These are phyloP conservation scores for Styela plicata DNA, from an alignment of 23 tunicate species.

Conservation along the genomic window DNA sequence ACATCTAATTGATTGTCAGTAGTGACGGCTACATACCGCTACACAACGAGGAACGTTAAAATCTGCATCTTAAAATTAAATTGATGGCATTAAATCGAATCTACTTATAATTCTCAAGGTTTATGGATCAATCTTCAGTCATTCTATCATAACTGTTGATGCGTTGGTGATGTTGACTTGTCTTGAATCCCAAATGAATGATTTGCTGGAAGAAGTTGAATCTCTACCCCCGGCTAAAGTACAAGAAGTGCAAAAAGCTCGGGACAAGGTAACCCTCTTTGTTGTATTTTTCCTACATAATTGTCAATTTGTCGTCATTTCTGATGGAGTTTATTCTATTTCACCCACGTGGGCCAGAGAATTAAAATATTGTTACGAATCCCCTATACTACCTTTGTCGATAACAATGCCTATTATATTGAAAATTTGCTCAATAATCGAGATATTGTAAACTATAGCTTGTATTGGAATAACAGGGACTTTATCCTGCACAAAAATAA, in stretches of 20 bases:
- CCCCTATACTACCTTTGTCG: no score
- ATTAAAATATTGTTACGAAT: no score
- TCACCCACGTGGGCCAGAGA: no score
- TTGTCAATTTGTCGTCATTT: no score
- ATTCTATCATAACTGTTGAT: conserved; percentile 55
- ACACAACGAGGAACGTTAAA: background rate
- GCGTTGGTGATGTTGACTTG: conserved; percentile 71
- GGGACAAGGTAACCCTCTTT: conserved; percentile 65
- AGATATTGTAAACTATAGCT: no score
- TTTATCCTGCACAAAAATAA: no score
- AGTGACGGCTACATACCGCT: background rate
- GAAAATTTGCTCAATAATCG: no score
- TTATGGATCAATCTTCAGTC: conserved; percentile 54
- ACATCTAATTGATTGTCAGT: no score
- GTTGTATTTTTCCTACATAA: no score
- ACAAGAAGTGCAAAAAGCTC: conserved; percentile 47
- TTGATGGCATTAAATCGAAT: background rate
- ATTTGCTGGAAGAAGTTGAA: conserved; percentile 68
- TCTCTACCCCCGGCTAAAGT: conserved; percentile 43
- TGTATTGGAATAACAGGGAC: no score
- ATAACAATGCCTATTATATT: no score
- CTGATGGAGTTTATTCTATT: no score
- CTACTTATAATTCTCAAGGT: conserved; percentile 33
- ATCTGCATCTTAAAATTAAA: background rate
- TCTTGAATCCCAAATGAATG: conserved; percentile 60